Evolutionary conservation across 2,113 vertebrate genomes (phyloP).

Genomic region (Melanostigma gelatinosum): DNA sequence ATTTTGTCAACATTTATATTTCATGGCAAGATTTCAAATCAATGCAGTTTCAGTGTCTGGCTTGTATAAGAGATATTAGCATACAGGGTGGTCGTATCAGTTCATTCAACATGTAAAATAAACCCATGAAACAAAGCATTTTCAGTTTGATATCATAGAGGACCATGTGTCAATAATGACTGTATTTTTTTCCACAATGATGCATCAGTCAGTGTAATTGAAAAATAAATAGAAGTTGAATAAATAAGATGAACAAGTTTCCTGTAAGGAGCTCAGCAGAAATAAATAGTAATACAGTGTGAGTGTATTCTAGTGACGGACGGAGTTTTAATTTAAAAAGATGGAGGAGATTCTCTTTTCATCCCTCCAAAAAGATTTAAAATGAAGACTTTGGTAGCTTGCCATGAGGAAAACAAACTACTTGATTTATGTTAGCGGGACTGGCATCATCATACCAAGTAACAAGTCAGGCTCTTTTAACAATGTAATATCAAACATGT

Average conservation of each 20-base stretch:
- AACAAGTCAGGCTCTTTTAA: constrained; percentile 8
- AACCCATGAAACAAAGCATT: constrained; percentile 34
- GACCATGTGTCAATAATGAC: constrained; percentile 14
- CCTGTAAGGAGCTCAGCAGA: constrained; percentile 6
- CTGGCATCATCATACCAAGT: neutral
- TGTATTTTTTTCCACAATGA: constrained; percentile 14
- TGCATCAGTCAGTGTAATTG: constrained; percentile 22
- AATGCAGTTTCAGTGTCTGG: constrained; percentile 45
- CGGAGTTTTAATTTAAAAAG: constrained; percentile 16
- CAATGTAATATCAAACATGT: neutral
- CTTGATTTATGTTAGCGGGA: constrained; percentile 1
- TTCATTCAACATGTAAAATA: constrained; percentile 37
- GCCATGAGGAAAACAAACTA: neutral
- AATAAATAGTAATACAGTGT: constrained; percentile 12
- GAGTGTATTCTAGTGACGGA: constrained; percentile 25
- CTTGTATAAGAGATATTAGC: constrained; percentile 42
- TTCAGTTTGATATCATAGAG: neutral
- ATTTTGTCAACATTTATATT: constrained; percentile 72
- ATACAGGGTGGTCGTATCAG: constrained; percentile 1
- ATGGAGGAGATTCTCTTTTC: constrained; percentile 15
- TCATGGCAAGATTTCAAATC: constrained; percentile 71
- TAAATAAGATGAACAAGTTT: constrained; percentile 40
- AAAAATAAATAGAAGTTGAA: constrained; percentile 49
- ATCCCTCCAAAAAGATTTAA: neutral
- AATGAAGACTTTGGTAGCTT: neutral